A percentile compares a stretch with the other conserved stretches of the same genome.
Conservation (phyloP, 2,888 invertebrate genomes). For the Microchrysa polita region DNA sequence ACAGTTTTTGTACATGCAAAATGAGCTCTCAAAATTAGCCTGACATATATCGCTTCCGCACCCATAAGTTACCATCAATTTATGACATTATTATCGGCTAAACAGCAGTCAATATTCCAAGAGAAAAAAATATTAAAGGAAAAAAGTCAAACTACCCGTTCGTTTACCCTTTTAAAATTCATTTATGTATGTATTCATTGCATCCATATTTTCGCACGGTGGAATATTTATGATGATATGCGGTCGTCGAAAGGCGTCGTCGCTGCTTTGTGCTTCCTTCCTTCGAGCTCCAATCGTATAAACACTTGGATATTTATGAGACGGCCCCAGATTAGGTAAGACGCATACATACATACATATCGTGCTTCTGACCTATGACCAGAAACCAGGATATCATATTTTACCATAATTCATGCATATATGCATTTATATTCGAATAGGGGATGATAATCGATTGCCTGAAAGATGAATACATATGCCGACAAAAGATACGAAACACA, state of each 20-base stretch:
- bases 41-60: too few relatives aligned
- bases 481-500: background rate
- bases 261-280: too few relatives aligned
- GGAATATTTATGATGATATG: constrained; percentile 8
- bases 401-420: constrained; percentile 1
- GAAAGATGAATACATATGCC: background rate
- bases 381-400: background rate
- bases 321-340: background rate
- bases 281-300: constrained; percentile 38
- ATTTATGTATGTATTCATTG: background rate
- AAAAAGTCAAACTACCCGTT: too few relatives aligned
- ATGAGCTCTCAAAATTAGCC: too few relatives aligned
- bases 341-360: too few relatives aligned
- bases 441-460: background rate
- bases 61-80: too few relatives aligned
- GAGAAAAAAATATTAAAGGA: too few relatives aligned
- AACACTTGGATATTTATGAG: constrained; percentile 1
- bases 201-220: constrained; percentile 7
- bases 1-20: too few relatives aligned
- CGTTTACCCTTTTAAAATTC: background rate
- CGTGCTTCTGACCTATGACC: background rate
- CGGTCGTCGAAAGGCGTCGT: background rate
- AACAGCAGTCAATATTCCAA: too few relatives aligned
- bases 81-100: too few relatives aligned
- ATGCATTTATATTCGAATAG: background rate